Conservation (phyloP, 2,797 vertebrate species). For the Lerista edwardsae region DNA sequence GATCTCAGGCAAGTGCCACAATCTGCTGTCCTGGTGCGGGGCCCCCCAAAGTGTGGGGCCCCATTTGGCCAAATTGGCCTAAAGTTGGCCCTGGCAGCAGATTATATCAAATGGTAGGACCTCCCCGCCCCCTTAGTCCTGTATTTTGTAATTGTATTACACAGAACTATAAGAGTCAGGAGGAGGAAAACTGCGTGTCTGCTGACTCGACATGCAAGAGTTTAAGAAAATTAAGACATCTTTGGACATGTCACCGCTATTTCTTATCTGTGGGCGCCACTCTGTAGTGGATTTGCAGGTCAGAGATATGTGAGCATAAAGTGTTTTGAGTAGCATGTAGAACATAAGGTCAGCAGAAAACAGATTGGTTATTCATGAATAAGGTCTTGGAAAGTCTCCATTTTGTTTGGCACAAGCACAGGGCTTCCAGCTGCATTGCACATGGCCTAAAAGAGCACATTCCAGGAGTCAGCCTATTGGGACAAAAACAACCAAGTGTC, state of each 20-base stretch:
- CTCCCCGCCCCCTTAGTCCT: not conserved
- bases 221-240: conserved; percentile 61
- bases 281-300: conserved; percentile 25
- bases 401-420: not conserved
- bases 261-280: conserved; percentile 20
- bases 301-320: conserved; percentile 13
- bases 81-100: too few species aligned
- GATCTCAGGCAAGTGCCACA: too few species aligned
- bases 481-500: too few species aligned
- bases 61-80: too few species aligned
- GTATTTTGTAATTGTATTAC: not conserved
- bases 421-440: not conserved
- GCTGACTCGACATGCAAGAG: conserved; percentile 59
- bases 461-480: too few species aligned
- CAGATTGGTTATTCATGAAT: not conserved
- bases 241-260: conserved; percentile 56
- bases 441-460: not conserved
- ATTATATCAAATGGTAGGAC: not conserved
- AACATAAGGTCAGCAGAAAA: not conserved
- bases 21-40: too few species aligned
- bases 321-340: not conserved
- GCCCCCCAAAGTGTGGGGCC: too few species aligned
- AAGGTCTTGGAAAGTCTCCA: not conserved
- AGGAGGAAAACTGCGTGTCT: conserved; percentile 46
- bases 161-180: not conserved